Percentiles rank a stretch among this genome's conserved stretches.
These are phyloP conservation scores for Corapipo altera DNA, from an alignment of 2,113 vertebrate genomes.

Conservation along the genomic window DNA sequence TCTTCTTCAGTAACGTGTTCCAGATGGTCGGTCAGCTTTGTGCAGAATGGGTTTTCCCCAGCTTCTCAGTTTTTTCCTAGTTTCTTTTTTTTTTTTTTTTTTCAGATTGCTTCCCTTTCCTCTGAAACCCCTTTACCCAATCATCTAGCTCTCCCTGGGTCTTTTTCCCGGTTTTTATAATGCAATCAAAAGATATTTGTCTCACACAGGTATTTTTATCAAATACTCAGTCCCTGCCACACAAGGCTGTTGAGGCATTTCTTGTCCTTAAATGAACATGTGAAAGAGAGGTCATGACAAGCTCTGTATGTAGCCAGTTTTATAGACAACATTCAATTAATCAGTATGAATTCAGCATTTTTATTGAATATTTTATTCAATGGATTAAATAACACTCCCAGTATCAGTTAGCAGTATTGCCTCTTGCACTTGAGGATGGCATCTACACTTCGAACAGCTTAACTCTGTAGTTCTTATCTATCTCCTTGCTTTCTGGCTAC, in stretches of 20 bases:
- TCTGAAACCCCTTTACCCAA: neutral
- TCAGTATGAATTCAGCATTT: neutral
- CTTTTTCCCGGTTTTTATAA: neutral
- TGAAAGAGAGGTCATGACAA: neutral
- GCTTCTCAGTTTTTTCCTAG: neutral
- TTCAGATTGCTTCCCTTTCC: neutral
- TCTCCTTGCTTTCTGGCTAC: neutral
- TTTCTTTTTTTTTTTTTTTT: neutral
- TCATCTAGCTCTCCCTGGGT: neutral
- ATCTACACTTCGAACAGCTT: neutral
- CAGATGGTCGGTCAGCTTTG: constrained; percentile 54
- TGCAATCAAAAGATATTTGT: neutral
- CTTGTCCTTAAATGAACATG: neutral
- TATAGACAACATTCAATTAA: neutral
- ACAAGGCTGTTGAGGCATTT: neutral
- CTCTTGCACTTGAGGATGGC: neutral
- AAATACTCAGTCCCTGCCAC: neutral
- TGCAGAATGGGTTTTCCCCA: neutral
- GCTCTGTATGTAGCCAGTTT: neutral
- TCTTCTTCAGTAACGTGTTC: constrained; percentile 25
- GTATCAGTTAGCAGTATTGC: neutral
- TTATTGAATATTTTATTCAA: neutral
- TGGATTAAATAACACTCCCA: neutral
- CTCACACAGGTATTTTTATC: neutral
- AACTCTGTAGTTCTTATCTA: neutral